A percentile compares a stretch with the other conserved stretches of the same genome.
phyloP scores from a whole-genome alignment of 64 coral and sea anemone genomes.

The Porites lutea region DNA sequence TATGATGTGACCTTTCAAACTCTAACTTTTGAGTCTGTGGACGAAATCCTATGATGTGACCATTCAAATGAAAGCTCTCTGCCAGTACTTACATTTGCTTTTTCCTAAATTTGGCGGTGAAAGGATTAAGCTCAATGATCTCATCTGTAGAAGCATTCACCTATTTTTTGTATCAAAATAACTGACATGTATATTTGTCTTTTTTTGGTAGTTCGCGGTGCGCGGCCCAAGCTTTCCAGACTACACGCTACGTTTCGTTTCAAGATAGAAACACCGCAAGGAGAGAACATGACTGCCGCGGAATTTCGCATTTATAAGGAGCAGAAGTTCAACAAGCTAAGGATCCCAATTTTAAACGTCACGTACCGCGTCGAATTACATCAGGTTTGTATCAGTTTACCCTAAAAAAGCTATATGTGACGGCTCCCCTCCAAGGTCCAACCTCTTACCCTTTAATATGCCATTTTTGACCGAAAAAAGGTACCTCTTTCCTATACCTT shows the following conservation, averaged over 20 bases:
- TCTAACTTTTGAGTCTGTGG: no score
- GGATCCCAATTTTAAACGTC: not conserved
- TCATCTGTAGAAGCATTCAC: no score
- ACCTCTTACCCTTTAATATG: no score
- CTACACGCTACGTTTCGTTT: slow-evolving; percentile 61
- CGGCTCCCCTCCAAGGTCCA: no score
- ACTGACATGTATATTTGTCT: not conserved
- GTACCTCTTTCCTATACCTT: no score
- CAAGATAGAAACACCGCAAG: slow-evolving; percentile 40
- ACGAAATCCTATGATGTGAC: no score
- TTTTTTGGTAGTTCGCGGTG: slow-evolving; percentile 33
- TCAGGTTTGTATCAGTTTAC: not conserved
- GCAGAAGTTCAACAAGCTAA: not conserved
- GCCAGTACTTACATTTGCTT: no score
- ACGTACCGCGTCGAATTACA: slow-evolving; percentile 42
- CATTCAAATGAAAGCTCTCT: no score
- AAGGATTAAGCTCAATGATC: no score
- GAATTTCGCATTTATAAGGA: slow-evolving; percentile 74
- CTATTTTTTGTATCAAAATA: no score
- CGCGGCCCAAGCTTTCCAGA: slow-evolving; percentile 59
- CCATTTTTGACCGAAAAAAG: no score
- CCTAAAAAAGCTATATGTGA: not conserved
- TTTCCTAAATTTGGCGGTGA: not conserved
- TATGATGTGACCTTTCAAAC: no score
- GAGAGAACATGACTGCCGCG: slow-evolving; percentile 63